Evolutionary conservation across 2,797 vertebrate species (phyloP).

Genomic region (Anabacerthia variegaticeps): DNA sequence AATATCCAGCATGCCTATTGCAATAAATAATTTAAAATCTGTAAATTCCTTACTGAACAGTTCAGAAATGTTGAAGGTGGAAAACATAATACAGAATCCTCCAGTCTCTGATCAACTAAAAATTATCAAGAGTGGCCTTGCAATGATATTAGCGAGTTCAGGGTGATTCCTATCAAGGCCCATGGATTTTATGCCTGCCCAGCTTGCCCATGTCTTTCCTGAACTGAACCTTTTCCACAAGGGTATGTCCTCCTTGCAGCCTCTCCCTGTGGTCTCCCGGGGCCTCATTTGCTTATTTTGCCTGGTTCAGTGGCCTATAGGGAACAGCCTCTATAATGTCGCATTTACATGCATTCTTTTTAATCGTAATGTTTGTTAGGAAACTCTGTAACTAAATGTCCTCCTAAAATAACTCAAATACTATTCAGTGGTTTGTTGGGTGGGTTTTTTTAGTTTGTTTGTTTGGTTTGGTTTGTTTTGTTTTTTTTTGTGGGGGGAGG

Average conservation of each 20-base stretch:
- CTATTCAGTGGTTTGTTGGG: neutral
- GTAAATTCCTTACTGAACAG: neutral
- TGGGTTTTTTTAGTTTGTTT: too few relatives aligned
- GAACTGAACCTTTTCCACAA: neutral
- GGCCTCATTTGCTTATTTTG: neutral
- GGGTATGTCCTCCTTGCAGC: neutral
- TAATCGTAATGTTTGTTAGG: neutral
- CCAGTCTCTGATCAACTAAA: neutral
- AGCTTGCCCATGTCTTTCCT: fast-evolving
- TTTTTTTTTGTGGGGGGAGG: neutral
- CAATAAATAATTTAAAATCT: neutral
- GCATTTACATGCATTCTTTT: neutral
- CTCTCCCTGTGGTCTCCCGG: neutral
- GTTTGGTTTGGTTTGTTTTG: too few relatives aligned
- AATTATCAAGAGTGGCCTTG: neutral
- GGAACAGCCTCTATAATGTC: neutral
- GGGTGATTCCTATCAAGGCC: neutral
- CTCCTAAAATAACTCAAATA: neutral
- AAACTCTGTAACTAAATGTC: neutral
- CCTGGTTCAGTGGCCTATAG: neutral
- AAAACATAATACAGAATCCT: neutral
- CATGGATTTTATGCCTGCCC: neutral
- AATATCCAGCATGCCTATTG: neutral
- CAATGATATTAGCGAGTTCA: neutral
- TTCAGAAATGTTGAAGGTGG: neutral